phyloP scores from a whole-genome alignment of 1,140 invertebrate species.

The Bombus turneri region DNA sequence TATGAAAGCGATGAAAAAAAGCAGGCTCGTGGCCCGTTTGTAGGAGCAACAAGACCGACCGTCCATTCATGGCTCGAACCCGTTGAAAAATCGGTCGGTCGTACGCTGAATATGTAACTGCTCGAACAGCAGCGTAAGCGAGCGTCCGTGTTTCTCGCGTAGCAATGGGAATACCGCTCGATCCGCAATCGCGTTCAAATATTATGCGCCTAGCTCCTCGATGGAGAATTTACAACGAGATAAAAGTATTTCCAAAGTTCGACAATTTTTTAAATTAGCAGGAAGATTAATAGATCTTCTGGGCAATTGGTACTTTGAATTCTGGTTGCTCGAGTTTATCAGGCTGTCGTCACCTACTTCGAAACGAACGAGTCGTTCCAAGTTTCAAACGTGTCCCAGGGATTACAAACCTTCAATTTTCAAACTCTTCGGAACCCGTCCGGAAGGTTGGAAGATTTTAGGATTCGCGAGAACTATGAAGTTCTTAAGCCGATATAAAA shows the following conservation, averaged over 20 bases:
- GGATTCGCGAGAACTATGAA: constrained; percentile 9
- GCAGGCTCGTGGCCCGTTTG: constrained; percentile 14
- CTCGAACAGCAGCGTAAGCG: constrained; percentile 59
- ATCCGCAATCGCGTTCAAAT: neutral
- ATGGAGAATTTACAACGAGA: no score
- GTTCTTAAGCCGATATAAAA: constrained; percentile 48
- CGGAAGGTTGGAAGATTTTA: neutral
- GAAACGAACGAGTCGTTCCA: constrained; percentile 4
- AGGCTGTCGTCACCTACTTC: no score
- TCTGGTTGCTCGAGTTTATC: neutral
- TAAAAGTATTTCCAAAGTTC: no score
- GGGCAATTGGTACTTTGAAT: neutral
- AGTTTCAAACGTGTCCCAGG: neutral
- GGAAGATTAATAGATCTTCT: neutral
- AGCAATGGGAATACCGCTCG: neutral
- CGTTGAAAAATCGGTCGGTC: constrained; percentile 64
- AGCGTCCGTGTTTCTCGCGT: constrained; percentile 9
- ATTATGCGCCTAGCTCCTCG: no score
- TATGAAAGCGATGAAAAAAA: constrained; percentile 40
- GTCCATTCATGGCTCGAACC: constrained; percentile 64
- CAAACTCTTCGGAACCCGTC: neutral
- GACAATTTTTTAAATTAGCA: neutral
- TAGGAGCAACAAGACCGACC: constrained; percentile 44
- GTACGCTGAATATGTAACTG: constrained; percentile 57
- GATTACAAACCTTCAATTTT: constrained; percentile 23